Evolutionary conservation across 1,140 invertebrate species (phyloP).

Genomic region (Oedothorax gibbosus): DNA sequence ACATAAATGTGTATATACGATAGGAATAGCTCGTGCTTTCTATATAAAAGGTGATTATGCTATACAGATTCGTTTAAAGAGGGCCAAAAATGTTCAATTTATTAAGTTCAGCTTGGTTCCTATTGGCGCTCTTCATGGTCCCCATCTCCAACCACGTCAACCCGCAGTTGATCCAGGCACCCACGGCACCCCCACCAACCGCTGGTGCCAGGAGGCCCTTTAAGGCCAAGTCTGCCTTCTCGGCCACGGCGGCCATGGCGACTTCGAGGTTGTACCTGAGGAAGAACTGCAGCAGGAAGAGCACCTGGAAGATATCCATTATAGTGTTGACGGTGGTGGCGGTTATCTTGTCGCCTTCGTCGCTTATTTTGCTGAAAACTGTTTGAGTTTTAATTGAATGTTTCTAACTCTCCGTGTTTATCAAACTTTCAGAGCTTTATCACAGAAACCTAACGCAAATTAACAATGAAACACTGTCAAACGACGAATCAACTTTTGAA

Average conservation of each 20-base stretch:
- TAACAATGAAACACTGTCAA: too few species aligned
- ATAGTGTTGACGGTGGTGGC: slow-evolving; percentile 86
- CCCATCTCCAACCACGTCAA: slow-evolving; percentile 60
- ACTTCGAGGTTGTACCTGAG: slow-evolving; percentile 83
- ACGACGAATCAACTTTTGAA: too few species aligned
- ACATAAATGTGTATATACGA: too few species aligned
- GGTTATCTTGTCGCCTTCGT: slow-evolving; percentile 83
- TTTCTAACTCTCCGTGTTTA: too few species aligned
- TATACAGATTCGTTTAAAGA: too few species aligned
- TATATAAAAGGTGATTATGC: too few species aligned
- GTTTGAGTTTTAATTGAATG: neutral
- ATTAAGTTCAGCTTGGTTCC: too few species aligned
- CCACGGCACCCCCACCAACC: slow-evolving; percentile 23
- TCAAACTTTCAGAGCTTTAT: too few species aligned
- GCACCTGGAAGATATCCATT: slow-evolving; percentile 90
- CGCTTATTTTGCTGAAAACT: slow-evolving; percentile 87
- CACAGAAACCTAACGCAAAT: too few species aligned
- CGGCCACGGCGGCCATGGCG: slow-evolving; percentile 56
- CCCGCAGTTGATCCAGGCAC: slow-evolving; percentile 59
- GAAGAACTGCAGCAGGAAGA: slow-evolving; percentile 81
- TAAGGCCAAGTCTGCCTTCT: slow-evolving; percentile 39
- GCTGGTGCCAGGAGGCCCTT: slow-evolving; percentile 7
- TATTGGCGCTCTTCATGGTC: too few species aligned
- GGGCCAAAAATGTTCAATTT: too few species aligned
- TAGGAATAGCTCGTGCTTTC: too few species aligned